Evolutionary conservation across 30 jellyfish, hydroid and myxozoan genomes (phyloP).

Genomic region (Chrysaora quinquecirrha): DNA sequence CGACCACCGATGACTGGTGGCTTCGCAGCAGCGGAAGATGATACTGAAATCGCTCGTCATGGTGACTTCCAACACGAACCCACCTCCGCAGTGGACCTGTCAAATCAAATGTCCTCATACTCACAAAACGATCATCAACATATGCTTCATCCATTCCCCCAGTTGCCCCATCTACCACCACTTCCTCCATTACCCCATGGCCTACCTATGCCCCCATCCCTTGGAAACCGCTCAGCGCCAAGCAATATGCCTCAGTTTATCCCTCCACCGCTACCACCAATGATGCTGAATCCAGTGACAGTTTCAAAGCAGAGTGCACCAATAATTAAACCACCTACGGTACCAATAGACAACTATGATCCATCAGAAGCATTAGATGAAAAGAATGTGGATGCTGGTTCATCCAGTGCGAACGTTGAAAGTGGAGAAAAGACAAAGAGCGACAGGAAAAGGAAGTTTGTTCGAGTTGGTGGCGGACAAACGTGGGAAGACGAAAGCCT

Average conservation of each 20-base stretch:
- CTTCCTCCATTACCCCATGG: constrained; percentile 60
- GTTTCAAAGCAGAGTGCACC: constrained; percentile 65
- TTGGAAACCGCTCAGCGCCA: constrained; percentile 33
- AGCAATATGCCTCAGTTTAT: constrained; percentile 49
- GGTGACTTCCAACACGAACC: constrained; percentile 6
- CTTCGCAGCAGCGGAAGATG: constrained; percentile 22
- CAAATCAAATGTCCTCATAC: background rate
- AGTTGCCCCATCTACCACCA: constrained; percentile 75
- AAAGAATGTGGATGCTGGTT: constrained; percentile 48
- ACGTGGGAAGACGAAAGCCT: constrained; percentile 97
- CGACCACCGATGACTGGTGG: constrained; percentile 56
- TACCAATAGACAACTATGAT: constrained; percentile 67
- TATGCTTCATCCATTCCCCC: constrained; percentile 44
- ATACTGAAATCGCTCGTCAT: background rate
- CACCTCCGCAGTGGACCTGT: background rate
- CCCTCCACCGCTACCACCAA: constrained; percentile 88
- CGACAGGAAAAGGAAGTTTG: constrained; percentile 85
- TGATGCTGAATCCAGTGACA: constrained; percentile 75
- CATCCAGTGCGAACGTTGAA: constrained; percentile 27
- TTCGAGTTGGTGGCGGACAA: constrained; percentile 94
- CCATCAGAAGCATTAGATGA: constrained; percentile 61
- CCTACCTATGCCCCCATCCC: constrained; percentile 20
- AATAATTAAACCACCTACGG: constrained; percentile 78
- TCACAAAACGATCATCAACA: constrained; percentile 7
- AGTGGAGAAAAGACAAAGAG: constrained; percentile 57